phyloP scores from a whole-genome alignment of 2,888 invertebrate species.

The Lordiphosa fenestrarum region DNA sequence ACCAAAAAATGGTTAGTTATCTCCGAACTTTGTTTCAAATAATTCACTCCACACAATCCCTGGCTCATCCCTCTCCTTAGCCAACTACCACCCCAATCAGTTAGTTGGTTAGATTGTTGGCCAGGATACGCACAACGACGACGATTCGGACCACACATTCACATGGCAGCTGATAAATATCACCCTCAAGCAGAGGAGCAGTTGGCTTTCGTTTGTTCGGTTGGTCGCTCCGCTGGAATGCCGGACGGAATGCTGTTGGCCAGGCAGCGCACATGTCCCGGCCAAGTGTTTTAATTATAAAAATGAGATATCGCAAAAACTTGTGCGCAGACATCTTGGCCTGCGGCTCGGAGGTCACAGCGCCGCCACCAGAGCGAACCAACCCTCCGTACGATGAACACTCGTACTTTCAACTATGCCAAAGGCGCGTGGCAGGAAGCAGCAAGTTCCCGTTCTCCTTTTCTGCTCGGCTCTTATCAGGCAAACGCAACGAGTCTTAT shows the following conservation, averaged over 20 bases:
- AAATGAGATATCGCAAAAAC: conserved; percentile 65
- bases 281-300: conserved; percentile 74
- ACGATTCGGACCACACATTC: conserved; percentile 41
- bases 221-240: conserved; percentile 58
- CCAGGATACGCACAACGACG: conserved; percentile 57
- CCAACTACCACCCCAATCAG: conserved; percentile 60
- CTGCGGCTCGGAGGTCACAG: conserved; percentile 4
- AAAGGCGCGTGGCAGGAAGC: conserved; percentile 61
- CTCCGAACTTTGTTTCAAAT: too few species aligned
- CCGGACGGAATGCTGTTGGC: conserved; percentile 54
- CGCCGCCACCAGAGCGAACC: background rate
- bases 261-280: conserved; percentile 60
- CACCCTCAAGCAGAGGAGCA: conserved; percentile 28
- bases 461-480: conserved; percentile 28
- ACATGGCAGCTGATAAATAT: conserved; percentile 61
- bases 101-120: conserved; percentile 52
- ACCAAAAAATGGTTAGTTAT: too few species aligned
- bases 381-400: conserved; percentile 11
- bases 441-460: conserved; percentile 22
- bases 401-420: conserved; percentile 60
- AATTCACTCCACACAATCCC: background rate
- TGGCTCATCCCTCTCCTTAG: conserved; percentile 12
- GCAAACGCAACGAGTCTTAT: conserved; percentile 32
- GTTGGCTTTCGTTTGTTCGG: conserved; percentile 24
- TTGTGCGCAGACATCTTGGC: conserved; percentile 24